These are phyloP conservation scores for Apamea sordens DNA, from an alignment of 2,888 invertebrate genomes.

Conservation along the genomic window DNA sequence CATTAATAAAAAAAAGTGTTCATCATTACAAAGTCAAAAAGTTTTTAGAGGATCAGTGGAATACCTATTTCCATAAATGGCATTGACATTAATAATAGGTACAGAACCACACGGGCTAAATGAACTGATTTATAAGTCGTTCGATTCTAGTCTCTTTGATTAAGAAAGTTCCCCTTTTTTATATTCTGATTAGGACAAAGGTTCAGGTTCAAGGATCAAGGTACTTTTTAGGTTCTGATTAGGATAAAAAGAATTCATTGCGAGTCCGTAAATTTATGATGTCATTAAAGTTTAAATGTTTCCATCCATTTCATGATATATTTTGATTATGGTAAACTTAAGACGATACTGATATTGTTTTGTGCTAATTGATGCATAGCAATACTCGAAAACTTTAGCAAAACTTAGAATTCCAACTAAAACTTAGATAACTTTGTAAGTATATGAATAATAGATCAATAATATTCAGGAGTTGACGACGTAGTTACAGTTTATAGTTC, in stretches of 20 bases:
- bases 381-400: conserved; percentile 19
- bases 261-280: conserved; percentile 32
- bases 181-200: conserved; percentile 23
- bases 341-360: conserved; percentile 14
- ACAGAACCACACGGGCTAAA: conserved; percentile 17
- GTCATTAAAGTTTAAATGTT: conserved; percentile 34
- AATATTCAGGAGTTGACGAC: conserved; percentile 5
- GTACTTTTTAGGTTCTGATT: too few species aligned
- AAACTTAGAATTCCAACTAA: conserved; percentile 20
- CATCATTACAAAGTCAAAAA: background rate
- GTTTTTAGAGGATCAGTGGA: background rate
- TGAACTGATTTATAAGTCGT: conserved; percentile 55
- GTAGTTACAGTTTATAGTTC: conserved; percentile 20
- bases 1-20: background rate
- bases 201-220: too few species aligned
- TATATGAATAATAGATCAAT: conserved; percentile 29
- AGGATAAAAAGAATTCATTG: conserved; percentile 27
- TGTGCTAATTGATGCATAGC: conserved; percentile 34
- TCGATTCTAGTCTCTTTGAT: conserved; percentile 63
- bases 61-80: background rate
- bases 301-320: background rate
- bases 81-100: conserved; percentile 9
- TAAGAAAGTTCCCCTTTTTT: conserved; percentile 65
- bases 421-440: conserved; percentile 24
- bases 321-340: background rate